Conservation (phyloP, 1,140 invertebrate species). For the Drosophila ogumai region DNA sequence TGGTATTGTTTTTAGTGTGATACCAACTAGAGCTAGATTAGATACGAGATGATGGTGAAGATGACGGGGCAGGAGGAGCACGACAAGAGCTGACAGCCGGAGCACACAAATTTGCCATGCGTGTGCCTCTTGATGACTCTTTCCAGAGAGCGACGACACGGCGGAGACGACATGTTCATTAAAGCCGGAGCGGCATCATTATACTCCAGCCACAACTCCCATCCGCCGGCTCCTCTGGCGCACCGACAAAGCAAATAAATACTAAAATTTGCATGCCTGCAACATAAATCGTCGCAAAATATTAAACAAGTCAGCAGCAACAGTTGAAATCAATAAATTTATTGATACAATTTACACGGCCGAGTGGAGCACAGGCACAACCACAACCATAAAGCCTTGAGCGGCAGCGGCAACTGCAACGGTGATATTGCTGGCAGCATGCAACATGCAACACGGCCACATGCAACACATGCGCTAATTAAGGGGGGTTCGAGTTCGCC, state of each 20-base stretch:
- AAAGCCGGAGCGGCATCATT: constrained; percentile 48
- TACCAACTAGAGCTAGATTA: constrained; percentile 1
- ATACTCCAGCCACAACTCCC: constrained; percentile 5
- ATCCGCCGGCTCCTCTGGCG: constrained; percentile 14
- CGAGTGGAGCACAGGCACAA: constrained; percentile 36
- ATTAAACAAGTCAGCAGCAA: constrained; percentile 83
- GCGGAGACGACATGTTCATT: constrained; percentile 73
- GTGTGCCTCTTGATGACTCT: constrained; percentile 67
- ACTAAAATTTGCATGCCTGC: constrained; percentile 78
- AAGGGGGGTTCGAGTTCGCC: constrained; percentile 42
- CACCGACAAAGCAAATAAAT: constrained; percentile 67
- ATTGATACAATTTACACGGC: constrained; percentile 79
- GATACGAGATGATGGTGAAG: neutral
- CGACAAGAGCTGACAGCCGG: constrained; percentile 34
- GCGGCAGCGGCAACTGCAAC: constrained; percentile 15
- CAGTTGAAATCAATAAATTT: constrained; percentile 84
- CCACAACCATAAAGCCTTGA: neutral
- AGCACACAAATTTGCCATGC: constrained; percentile 57
- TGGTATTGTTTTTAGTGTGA: constrained; percentile 5
- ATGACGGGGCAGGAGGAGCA: neutral
- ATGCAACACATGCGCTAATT: constrained; percentile 69
- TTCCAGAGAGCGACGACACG: constrained; percentile 49
- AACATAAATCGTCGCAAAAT: constrained; percentile 82
- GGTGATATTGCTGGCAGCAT: constrained; percentile 38
- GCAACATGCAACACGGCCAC: constrained; percentile 58